Percentiles rank a stretch among this genome's conserved stretches.
phyloP scores from a whole-genome alignment of 2,113 vertebrate genomes.

The Brachyistius frenatus region DNA sequence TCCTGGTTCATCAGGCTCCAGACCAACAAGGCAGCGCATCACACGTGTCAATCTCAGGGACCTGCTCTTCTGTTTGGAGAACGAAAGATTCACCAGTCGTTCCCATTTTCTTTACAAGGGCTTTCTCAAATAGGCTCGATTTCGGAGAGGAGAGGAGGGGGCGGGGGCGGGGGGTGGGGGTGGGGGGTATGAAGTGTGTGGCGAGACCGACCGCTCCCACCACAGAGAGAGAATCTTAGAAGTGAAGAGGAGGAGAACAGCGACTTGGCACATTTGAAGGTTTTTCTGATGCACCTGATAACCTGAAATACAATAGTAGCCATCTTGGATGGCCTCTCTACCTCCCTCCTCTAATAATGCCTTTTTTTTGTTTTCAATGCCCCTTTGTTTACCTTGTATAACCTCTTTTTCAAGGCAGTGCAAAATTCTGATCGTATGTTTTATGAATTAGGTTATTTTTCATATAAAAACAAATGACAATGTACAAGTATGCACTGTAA shows the following conservation, averaged over 20 bases:
- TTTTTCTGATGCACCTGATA: slow-evolving; percentile 38
- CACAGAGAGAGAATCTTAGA: slow-evolving; percentile 35
- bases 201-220: slow-evolving; percentile 61
- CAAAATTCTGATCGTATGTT: slow-evolving; percentile 40
- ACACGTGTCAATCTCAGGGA: slow-evolving; percentile 99
- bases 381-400: slow-evolving; percentile 62
- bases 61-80: slow-evolving; percentile 99
- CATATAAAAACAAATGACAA: slow-evolving; percentile 51
- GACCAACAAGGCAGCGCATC: slow-evolving; percentile 95
- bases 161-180: slow-evolving; percentile 53
- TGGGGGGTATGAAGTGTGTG: slow-evolving; percentile 27
- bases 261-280: slow-evolving; percentile 33
- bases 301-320: slow-evolving; percentile 51
- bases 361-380: slow-evolving; percentile 35
- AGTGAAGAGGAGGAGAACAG: slow-evolving; percentile 44
- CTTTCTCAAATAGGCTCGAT: slow-evolving; percentile 92
- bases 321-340: slow-evolving; percentile 60
- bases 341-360: slow-evolving; percentile 57
- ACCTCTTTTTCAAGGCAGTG: slow-evolving; percentile 46
- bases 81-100: slow-evolving; percentile 94
- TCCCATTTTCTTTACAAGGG: slow-evolving; percentile 98
- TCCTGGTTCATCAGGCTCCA: slow-evolving; percentile 88
- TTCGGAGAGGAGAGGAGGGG: slow-evolving; percentile 64
- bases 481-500: slow-evolving; percentile 85
- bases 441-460: slow-evolving; percentile 31